Evolutionary conservation across 2,888 invertebrate species (phyloP), one percentile per base, ranked within the genome.

Genomic region (Trypoxylon attenuatum): DNA sequence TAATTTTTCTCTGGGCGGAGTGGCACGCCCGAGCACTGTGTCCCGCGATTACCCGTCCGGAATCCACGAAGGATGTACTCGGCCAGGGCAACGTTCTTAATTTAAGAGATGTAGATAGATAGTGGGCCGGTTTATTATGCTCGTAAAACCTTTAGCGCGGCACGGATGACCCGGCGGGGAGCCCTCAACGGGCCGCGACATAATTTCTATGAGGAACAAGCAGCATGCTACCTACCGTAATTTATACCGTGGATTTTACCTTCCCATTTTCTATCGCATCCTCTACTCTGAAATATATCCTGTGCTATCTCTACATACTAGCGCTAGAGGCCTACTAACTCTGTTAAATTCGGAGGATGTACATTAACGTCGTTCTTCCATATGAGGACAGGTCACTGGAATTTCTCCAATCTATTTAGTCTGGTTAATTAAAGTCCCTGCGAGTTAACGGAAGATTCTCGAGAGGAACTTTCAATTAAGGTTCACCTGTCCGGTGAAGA

Each of bases 1-100:
- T 52, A 67, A 67, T 67, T 50, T 59, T 67, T 54, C 59, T n/a
- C n/a, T n/a, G n/a, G n/a, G n/a, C n/a, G 39, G 39, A 10, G 50
- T 42, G 19, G 45, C 33, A 53, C 29, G 33, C 67, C 16, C 25
- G 42, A 22, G 19, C 50, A 21, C 19, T 33, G 45, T 18, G 49
- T 27, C 16, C 10, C 51, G 42, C 42, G 42, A 29, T 56, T 42
- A 23, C 56, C 41, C 10, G 56, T 25, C 47, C 47, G 50, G 16
- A 56, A 56, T 56, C 29, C 41, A 38, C 47, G 39, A 8, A 25
- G 13, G 25, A 1, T 5, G 10, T 10, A 23, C 2, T 13, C 13
- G 18, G 15, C 33, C 47, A 21, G 22, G 38, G 13, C 39, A 47
- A 38, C 16, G 47, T 41, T 49, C 23, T 51, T 59, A 51, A 18